Base-by-base conservation (phyloP, 2,113 vertebrate genomes). In the Hystrix cristata region DNA sequence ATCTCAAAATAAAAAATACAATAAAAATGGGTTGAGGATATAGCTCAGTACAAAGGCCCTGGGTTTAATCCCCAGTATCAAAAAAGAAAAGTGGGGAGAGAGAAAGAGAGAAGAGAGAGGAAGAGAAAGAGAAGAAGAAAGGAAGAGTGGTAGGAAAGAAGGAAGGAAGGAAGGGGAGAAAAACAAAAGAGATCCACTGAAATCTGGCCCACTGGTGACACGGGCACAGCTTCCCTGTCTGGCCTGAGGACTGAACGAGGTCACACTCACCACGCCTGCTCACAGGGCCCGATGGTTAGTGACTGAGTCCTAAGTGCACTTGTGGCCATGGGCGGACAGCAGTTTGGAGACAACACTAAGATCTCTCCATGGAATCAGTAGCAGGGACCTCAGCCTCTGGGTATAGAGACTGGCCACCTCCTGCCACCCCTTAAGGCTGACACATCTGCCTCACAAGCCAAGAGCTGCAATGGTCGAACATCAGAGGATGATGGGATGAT, bases 261-360 rank as follows among this genome's bases (percentile, higher is more conserved):
- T 46, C 48, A 38, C 59, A 65, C 46, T 14, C 1, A 14, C 5
- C 13, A 18, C 48, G 12, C 21, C 31, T 4, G 5, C 21, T 31
- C 60, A 65, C 16, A 48, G 46, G 21, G 9, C 59, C 59, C 65
- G 43, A 46, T 4, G 60, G 31, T 48, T 46, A 51, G 55, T 11
- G 11, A 16, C 43, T 7, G 7, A n/a, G 59, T 23, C 25, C 53
- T 8, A 59, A 25, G 6, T 19, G 27, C 71, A 31, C 46, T 38
- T 64, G 23, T 43, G 21, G 60, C 15, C 46, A 29, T 3, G 1
- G 1, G 0, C 8, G 27, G 6, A 15, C 34, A n/a, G 29, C 29
- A 18, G 9, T 48, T 34, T 25, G 19, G 19, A 11, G 48, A 82
- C 43, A 74, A 19, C 5, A 31, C n/a, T 15, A 53, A 13, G 43